Evolutionary conservation across 2,797 vertebrate species (phyloP).

Genomic region (Syngnathus rostellatus): DNA sequence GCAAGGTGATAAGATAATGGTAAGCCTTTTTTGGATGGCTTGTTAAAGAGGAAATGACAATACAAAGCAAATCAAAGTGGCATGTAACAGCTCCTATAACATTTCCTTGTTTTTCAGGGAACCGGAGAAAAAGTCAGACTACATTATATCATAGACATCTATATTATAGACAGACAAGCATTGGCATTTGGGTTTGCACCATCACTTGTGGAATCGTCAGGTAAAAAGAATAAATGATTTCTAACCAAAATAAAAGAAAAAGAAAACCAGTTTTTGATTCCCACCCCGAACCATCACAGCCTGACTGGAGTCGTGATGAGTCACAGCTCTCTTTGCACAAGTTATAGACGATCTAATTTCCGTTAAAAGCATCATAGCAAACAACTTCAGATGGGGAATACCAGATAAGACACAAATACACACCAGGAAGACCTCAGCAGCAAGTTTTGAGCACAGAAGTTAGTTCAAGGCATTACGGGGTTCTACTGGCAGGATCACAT

Average conservation of each 20-base stretch:
- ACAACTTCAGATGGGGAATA: conserved; percentile 1
- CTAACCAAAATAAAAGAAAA: no score
- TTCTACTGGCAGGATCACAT: not conserved
- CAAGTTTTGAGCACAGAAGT: not conserved
- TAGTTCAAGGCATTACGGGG: not conserved
- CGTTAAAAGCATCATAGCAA: not conserved
- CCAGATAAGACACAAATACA: not conserved
- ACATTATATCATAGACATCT: no score
- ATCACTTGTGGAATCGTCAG: no score
- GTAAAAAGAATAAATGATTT: no score
- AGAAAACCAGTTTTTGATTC: no score
- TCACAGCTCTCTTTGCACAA: not conserved
- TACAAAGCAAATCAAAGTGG: not conserved
- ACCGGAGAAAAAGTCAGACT: not conserved
- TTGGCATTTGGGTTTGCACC: not conserved
- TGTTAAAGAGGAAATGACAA: no score
- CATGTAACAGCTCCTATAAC: not conserved
- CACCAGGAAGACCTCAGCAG: not conserved
- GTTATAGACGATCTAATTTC: not conserved
- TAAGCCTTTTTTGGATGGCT: no score
- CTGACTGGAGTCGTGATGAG: no score
- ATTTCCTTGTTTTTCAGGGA: not conserved
- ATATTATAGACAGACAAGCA: not conserved
- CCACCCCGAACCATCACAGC: no score
- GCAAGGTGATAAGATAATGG: no score